Percentiles rank a stretch among this genome's conserved stretches.
Conservation (phyloP, 2,113 vertebrate species). For the Steatornis caripensis region DNA sequence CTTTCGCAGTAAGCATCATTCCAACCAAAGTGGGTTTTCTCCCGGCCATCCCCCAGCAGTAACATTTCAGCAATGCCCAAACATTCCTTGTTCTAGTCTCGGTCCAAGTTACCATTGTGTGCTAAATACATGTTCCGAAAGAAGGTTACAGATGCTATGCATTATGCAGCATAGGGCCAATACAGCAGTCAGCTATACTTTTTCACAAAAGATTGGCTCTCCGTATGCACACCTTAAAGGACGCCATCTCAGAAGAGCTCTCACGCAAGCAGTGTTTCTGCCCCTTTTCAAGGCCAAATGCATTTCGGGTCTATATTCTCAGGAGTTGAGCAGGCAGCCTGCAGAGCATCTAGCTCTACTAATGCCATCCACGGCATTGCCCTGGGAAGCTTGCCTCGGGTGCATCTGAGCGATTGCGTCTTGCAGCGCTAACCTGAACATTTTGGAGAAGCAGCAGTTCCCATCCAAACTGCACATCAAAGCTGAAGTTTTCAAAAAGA, state of each 20-base stretch:
- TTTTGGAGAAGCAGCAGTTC: background rate
- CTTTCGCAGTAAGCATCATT: background rate
- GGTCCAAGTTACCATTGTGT: background rate
- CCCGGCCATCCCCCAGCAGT: background rate
- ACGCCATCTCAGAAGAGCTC: background rate
- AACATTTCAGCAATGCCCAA: background rate
- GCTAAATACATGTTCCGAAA: background rate
- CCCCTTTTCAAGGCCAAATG: background rate
- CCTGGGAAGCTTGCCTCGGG: background rate
- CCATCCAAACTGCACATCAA: background rate
- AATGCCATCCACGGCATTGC: background rate
- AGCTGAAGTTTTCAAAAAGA: background rate
- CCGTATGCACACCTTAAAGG: background rate
- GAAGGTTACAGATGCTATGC: background rate
- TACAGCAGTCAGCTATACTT: background rate
- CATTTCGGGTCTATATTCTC: background rate
- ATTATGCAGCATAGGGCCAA: background rate
- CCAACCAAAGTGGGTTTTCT: background rate
- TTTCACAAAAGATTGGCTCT: background rate
- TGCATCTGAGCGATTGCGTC: rapidly evolving
- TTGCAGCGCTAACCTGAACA: background rate
- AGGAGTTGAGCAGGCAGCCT: background rate
- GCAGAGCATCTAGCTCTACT: background rate
- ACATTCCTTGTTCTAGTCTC: background rate
- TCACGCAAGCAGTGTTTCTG: background rate